Evolutionary conservation across 2,888 invertebrate species (phyloP).

Genomic region (Lochmaea crataegi): DNA sequence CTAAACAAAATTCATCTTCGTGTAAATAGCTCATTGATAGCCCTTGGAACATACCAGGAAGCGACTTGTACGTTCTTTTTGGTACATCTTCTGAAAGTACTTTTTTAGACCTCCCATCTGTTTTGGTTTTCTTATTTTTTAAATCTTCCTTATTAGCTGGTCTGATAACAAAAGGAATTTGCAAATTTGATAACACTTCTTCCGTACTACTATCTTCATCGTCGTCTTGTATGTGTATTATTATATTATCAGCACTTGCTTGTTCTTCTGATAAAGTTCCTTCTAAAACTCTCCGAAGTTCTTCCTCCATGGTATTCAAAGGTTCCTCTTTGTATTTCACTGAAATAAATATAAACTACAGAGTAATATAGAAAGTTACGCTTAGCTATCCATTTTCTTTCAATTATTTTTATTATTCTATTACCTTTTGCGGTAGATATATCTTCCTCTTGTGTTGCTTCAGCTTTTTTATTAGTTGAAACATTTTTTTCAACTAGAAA

Average conservation of each 20-base stretch:
- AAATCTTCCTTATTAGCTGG: constrained; percentile 14
- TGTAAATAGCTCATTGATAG: constrained; percentile 49
- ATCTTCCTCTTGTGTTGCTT: not conserved
- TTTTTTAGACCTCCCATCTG: not conserved
- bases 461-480: not conserved
- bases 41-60: constrained; percentile 51
- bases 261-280: constrained; percentile 49
- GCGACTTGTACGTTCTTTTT: constrained; percentile 42
- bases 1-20: constrained; percentile 52
- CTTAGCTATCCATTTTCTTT: too few relatives aligned
- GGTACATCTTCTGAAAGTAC: constrained; percentile 14
- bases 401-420: not conserved
- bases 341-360: constrained; percentile 6
- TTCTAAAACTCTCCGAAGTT: constrained; percentile 43
- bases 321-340: constrained; percentile 24
- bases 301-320: constrained; percentile 33
- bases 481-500: constrained; percentile 25
- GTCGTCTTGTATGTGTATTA: constrained; percentile 48
- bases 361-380: not conserved
- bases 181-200: constrained; percentile 31
- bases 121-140: not conserved
- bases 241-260: constrained; percentile 51
- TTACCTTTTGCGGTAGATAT: not conserved
- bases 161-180: constrained; percentile 41
- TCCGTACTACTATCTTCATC: constrained; percentile 35